These are phyloP conservation scores for Artibeus lituratus DNA, from an alignment of 2,797 vertebrate genomes.

Conservation along the genomic window DNA sequence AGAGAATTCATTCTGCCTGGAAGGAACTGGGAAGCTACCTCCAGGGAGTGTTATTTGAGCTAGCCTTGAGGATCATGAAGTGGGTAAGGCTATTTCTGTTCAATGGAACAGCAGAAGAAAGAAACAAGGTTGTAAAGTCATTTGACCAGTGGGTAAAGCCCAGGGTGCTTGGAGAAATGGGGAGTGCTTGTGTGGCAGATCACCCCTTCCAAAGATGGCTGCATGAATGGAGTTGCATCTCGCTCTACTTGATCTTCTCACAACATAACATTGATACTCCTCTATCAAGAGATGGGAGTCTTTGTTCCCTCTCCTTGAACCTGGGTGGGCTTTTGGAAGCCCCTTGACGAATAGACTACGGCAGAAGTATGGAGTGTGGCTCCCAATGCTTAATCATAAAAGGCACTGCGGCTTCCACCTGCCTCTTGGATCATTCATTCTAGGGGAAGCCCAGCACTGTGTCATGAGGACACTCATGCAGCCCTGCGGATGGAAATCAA, in stretches of 20 bases:
- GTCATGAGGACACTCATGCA: neutral
- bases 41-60: neutral
- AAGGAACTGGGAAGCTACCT: neutral
- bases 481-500: neutral
- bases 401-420: neutral
- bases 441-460: neutral
- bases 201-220: neutral
- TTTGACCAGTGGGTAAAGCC: neutral
- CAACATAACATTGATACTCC: too few relatives aligned
- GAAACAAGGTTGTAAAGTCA: neutral
- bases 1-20: neutral
- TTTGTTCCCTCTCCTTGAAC: neutral
- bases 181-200: neutral
- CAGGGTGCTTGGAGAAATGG: neutral
- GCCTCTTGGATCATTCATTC: neutral
- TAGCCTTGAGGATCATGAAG: neutral
- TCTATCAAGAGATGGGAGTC: neutral
- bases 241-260: neutral
- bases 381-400: neutral
- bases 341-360: neutral
- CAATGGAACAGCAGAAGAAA: neutral
- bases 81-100: neutral
- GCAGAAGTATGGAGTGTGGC: neutral
- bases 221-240: fast-evolving
- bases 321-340: neutral